Evolutionary conservation across 2,888 invertebrate genomes (phyloP).

Genomic region (Meta bourneti): DNA sequence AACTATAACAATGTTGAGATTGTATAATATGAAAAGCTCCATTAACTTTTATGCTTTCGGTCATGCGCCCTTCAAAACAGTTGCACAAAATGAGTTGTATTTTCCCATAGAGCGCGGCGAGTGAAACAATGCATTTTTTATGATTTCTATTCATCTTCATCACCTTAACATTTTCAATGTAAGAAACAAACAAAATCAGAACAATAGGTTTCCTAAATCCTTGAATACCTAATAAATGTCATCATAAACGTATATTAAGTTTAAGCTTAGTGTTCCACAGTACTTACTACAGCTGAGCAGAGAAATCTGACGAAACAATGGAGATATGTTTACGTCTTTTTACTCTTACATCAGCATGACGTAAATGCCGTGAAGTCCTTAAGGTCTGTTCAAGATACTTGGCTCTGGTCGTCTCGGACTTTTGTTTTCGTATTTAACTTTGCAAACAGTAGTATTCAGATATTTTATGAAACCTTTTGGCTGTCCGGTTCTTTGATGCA

Average conservation of each 20-base stretch:
- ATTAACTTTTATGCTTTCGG: too few species aligned
- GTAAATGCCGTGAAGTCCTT: not conserved
- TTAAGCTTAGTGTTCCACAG: not conserved
- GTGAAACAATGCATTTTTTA: conserved; percentile 32
- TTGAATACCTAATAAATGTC: conserved; percentile 28
- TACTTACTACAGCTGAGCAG: not conserved
- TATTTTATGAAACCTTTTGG: too few species aligned
- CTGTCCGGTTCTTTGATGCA: too few species aligned
- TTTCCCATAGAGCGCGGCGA: not conserved
- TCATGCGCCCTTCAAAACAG: too few species aligned
- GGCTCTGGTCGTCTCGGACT: not conserved
- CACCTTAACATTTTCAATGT: conserved; percentile 3
- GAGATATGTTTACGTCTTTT: not conserved
- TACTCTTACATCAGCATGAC: not conserved
- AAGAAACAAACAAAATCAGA: conserved; percentile 28
- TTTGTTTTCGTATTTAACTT: too few species aligned
- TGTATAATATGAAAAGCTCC: too few species aligned
- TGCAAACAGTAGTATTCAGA: too few species aligned
- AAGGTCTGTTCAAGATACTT: not conserved
- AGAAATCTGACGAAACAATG: not conserved
- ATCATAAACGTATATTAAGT: conserved; percentile 17
- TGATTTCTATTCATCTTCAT: conserved; percentile 8
- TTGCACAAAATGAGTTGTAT: too few species aligned
- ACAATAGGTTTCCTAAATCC: conserved; percentile 25
- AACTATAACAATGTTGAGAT: too few species aligned